Conservation (phyloP, 1,140 invertebrate genomes). For the Patella vulgata region DNA sequence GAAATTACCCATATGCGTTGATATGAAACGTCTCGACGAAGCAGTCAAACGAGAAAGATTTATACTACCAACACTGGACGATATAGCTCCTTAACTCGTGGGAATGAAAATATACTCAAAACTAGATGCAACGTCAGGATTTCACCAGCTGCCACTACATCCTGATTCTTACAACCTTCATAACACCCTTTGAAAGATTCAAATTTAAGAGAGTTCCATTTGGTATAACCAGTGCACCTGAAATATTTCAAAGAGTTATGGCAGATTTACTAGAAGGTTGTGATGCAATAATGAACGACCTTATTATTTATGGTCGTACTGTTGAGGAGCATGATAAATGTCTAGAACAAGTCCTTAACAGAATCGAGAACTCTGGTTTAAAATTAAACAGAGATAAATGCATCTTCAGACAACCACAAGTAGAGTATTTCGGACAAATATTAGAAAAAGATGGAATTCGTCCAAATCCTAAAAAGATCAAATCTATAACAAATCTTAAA, state of each 20-base stretch:
- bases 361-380: too few species aligned
- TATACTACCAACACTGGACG: slow-evolving; percentile 21
- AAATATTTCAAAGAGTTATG: slow-evolving; percentile 31
- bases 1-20: slow-evolving; percentile 24
- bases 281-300: slow-evolving; percentile 11
- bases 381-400: too few species aligned
- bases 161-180: slow-evolving; percentile 41
- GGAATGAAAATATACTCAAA: slow-evolving; percentile 12
- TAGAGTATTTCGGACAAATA: slow-evolving; percentile 37
- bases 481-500: slow-evolving; percentile 57
- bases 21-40: slow-evolving; percentile 21
- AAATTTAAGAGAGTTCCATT: slow-evolving; percentile 26
- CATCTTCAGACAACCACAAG: not conserved
- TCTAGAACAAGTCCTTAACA: slow-evolving; percentile 24
- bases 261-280: slow-evolving; percentile 16
- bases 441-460: slow-evolving; percentile 49
- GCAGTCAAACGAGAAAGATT: slow-evolving; percentile 16
- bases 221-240: slow-evolving; percentile 24
- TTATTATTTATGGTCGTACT: too few species aligned
- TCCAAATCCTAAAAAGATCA: slow-evolving; percentile 62
- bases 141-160: slow-evolving; percentile 25
- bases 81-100: slow-evolving; percentile 12
- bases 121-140: slow-evolving; percentile 9
- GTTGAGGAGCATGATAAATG: slow-evolving; percentile 35
- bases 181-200: slow-evolving; percentile 35